Percentiles rank a stretch among this genome's conserved stretches.
These are phyloP conservation scores for Phenganax stokvisi DNA, from an alignment of 92 coral and sea anemone genomes.

Conservation along the genomic window DNA sequence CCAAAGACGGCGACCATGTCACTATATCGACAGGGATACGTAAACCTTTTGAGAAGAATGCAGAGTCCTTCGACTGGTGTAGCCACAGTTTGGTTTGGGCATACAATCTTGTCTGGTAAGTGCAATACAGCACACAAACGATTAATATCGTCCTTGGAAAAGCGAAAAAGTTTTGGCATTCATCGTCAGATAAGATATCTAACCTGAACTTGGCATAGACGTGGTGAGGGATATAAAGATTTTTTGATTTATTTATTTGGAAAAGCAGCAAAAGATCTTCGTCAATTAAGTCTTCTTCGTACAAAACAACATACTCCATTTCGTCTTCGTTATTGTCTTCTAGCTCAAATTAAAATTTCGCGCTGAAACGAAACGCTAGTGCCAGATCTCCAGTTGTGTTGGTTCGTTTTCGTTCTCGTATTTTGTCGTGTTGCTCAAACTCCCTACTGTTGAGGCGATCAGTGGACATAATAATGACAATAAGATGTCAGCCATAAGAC, in stretches of 20 bases:
- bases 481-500: too few relatives aligned
- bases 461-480: too few relatives aligned
- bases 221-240: conserved; percentile 52
- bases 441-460: too few relatives aligned
- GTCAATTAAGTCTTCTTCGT: background rate
- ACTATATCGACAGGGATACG: conserved; percentile 42
- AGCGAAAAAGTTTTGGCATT: conserved; percentile 51
- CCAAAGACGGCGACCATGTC: conserved; percentile 46
- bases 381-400: too few relatives aligned
- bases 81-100: conserved; percentile 36
- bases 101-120: conserved; percentile 42
- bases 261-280: conserved; percentile 10
- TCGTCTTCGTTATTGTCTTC: too few relatives aligned
- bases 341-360: too few relatives aligned
- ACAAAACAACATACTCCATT: background rate
- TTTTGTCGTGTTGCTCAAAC: too few relatives aligned
- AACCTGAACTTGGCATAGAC: conserved; percentile 48
- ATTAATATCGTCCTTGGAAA: conserved; percentile 46
- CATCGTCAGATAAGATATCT: conserved; percentile 47
- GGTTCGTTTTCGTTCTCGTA: too few relatives aligned
- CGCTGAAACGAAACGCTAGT: too few relatives aligned
- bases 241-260: conserved; percentile 45
- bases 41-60: conserved; percentile 36
- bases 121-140: conserved; percentile 41
- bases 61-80: conserved; percentile 42